Evolutionary conservation across 2,797 vertebrate genomes (phyloP).

Genomic region (Thamnophis elegans): DNA sequence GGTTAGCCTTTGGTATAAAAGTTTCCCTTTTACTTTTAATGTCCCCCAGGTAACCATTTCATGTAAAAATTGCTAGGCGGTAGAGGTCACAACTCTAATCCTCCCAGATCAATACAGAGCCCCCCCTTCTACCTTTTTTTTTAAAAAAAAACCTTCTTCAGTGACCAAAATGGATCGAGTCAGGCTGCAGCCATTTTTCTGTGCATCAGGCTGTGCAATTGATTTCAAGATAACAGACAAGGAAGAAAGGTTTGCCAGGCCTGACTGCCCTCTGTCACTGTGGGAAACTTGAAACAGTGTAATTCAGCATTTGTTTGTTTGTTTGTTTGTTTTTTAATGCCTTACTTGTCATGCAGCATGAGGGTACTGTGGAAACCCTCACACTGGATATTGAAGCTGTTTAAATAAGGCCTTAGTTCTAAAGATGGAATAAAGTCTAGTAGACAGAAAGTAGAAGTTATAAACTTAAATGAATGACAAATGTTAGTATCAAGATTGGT

Average conservation of each 20-base stretch:
- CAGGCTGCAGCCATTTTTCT: conserved; percentile 50
- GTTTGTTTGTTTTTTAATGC: conserved; percentile 49
- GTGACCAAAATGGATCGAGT: conserved; percentile 55
- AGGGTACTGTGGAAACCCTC: conserved; percentile 33
- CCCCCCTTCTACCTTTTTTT: conserved; percentile 22
- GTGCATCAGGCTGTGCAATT: conserved; percentile 59
- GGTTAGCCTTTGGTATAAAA: conserved; percentile 23
- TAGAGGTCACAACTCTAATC: conserved; percentile 45
- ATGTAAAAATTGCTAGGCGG: conserved; percentile 1
- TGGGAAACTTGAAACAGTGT: conserved; percentile 49
- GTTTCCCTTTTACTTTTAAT: conserved; percentile 48
- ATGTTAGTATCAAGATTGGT: neutral
- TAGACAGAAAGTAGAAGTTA: neutral
- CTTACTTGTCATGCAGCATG: conserved; percentile 34
- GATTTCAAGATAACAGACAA: conserved; percentile 59
- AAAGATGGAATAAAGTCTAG: conserved; percentile 2
- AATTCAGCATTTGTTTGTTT: conserved; percentile 59
- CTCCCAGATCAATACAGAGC: conserved; percentile 53
- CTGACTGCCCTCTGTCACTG: conserved; percentile 60
- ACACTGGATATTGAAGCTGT: conserved; percentile 16
- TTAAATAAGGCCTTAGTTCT: conserved; percentile 10
- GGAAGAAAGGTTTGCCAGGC: conserved; percentile 60
- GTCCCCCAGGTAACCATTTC: conserved; percentile 41
- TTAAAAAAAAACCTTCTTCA: conserved; percentile 49
- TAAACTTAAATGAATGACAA: conserved; percentile 16